Percentiles rank a stretch among this genome's conserved stretches.
These are phyloP conservation scores for Eueremaeus valkanovi DNA, from an alignment of 2,888 invertebrate genomes.

Conservation along the genomic window DNA sequence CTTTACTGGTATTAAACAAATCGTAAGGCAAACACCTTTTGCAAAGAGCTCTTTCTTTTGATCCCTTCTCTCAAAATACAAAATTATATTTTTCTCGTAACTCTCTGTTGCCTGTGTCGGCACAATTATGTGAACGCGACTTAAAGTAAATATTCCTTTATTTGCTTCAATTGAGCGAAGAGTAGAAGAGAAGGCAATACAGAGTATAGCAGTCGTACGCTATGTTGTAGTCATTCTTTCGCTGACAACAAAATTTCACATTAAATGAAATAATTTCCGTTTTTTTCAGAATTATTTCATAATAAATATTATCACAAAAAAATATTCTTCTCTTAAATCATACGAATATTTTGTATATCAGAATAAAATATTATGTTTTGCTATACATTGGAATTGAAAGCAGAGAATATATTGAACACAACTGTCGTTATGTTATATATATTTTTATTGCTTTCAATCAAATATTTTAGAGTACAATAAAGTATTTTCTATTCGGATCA, in stretches of 20 bases:
- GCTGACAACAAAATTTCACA: too few species aligned
- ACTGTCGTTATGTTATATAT: neutral
- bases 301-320: too few species aligned
- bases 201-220: too few species aligned
- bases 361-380: too few species aligned
- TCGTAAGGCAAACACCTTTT: constrained; percentile 24
- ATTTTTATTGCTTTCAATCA: constrained; percentile 11
- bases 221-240: too few species aligned
- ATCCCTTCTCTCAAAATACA: constrained; percentile 14
- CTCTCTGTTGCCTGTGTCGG: neutral
- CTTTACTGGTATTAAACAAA: constrained; percentile 9
- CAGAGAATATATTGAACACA: too few species aligned
- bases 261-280: too few species aligned
- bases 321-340: too few species aligned
- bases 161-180: constrained; percentile 19
- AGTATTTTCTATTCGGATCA: neutral
- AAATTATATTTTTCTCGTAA: neutral
- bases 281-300: too few species aligned
- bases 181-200: neutral
- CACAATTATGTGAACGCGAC: neutral
- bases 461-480: neutral
- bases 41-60: neutral
- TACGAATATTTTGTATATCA: too few species aligned
- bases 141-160: constrained; percentile 27
- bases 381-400: too few species aligned